These are phyloP conservation scores for Eilema sororculum DNA, from an alignment of 2,888 invertebrate species.

Conservation along the genomic window DNA sequence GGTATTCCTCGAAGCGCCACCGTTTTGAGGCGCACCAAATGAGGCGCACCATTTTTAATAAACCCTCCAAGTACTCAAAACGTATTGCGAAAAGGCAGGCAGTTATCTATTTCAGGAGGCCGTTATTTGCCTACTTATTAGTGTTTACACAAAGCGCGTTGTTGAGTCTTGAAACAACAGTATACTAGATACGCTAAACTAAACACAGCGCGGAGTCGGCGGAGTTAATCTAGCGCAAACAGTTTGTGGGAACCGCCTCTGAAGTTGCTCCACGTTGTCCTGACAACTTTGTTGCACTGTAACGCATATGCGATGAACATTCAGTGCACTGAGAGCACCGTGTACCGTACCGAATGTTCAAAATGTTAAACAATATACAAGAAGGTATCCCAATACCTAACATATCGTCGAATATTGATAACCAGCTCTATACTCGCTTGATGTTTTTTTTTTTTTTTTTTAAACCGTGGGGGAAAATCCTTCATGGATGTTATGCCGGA, in stretches of 20 bases:
- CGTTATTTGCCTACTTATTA: constrained; percentile 7
- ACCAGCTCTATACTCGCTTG: too few relatives aligned
- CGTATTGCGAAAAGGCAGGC: background rate
- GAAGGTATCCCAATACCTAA: too few relatives aligned
- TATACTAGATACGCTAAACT: background rate
- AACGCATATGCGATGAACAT: background rate
- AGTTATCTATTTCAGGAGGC: constrained; percentile 10
- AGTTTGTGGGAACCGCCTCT: background rate
- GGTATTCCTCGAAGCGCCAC: too few relatives aligned
- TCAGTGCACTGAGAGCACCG: background rate
- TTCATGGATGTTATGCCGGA: too few relatives aligned
- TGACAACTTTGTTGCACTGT: background rate
- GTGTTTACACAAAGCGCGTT: constrained; percentile 1
- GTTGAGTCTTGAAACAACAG: constrained; percentile 7
- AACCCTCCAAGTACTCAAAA: background rate
- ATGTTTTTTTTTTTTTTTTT: too few relatives aligned
- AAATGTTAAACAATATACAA: too few relatives aligned
- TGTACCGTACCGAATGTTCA: too few relatives aligned
- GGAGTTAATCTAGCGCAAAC: background rate
- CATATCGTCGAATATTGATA: background rate
- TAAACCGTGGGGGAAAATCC: too few relatives aligned
- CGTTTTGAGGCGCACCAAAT: too few relatives aligned
- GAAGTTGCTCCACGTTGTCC: background rate
- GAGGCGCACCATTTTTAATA: too few relatives aligned
- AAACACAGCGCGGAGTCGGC: background rate